These are phyloP conservation scores for Nezara viridula DNA, from an alignment of 2,888 invertebrate species.

Conservation along the genomic window DNA sequence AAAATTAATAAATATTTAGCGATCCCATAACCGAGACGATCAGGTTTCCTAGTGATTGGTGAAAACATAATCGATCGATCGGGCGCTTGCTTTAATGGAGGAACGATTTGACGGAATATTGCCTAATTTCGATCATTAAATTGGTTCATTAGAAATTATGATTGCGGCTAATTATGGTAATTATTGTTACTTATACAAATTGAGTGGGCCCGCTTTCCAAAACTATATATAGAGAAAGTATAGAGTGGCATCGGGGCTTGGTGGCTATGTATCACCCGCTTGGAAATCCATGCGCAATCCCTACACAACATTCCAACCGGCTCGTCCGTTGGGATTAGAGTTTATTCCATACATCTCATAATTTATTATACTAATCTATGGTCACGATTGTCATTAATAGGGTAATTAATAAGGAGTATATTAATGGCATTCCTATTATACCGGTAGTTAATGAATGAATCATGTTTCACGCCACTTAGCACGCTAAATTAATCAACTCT, in stretches of 20 bases:
- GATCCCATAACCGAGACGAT: neutral
- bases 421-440: neutral
- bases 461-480: neutral
- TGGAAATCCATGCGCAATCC: neutral
- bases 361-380: neutral
- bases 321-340: neutral
- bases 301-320: neutral
- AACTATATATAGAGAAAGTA: constrained; percentile 21
- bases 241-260: neutral
- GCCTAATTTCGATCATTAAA: neutral
- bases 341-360: neutral
- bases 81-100: neutral
- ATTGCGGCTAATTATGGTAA: constrained; percentile 40
- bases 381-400: neutral
- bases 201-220: neutral
- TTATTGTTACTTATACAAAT: constrained; percentile 35
- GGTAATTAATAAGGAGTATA: neutral
- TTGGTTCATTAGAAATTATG: constrained; percentile 36
- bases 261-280: neutral
- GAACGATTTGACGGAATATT: neutral
- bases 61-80: constrained; percentile 4
- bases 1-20: too few relatives aligned
- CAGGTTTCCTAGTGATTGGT: neutral
- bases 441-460: neutral
- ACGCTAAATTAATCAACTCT: neutral